Conservation (phyloP, 2,797 vertebrate species). For the Schizopygopsis malacanthus region DNA sequence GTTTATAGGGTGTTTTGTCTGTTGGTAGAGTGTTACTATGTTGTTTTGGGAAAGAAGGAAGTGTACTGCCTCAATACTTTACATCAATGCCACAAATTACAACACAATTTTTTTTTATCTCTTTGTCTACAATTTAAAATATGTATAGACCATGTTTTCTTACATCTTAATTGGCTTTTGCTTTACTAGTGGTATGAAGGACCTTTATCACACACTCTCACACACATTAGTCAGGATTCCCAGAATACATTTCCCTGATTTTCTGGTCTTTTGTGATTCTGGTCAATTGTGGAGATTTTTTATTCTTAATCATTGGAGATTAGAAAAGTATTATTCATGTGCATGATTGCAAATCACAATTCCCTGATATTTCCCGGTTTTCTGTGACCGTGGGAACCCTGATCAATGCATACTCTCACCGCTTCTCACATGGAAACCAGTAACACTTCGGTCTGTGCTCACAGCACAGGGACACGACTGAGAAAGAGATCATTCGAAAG, state of each 20-base stretch:
- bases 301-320: not conserved
- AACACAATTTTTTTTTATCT: not conserved
- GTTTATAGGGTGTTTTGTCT: not conserved
- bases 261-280: not conserved
- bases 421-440: not conserved
- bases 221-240: not conserved
- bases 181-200: not conserved
- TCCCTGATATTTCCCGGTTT: conserved; percentile 5
- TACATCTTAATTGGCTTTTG: not conserved
- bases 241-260: not conserved
- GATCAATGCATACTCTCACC: conserved; percentile 25
- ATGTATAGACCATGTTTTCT: not conserved
- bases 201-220: not conserved
- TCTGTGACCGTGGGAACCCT: conserved; percentile 17
- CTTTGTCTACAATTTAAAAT: not conserved
- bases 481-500: not conserved
- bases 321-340: not conserved
- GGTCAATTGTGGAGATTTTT: not conserved
- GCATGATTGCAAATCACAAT: conserved; percentile 13
- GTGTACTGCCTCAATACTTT: not conserved
- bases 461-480: conserved; percentile 4
- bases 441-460: not conserved
- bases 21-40: not conserved
- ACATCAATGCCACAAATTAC: not conserved
- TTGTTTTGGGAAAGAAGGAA: not conserved